phyloP scores from a whole-genome alignment of 2,888 invertebrate genomes.

The Drosophila picticornis region DNA sequence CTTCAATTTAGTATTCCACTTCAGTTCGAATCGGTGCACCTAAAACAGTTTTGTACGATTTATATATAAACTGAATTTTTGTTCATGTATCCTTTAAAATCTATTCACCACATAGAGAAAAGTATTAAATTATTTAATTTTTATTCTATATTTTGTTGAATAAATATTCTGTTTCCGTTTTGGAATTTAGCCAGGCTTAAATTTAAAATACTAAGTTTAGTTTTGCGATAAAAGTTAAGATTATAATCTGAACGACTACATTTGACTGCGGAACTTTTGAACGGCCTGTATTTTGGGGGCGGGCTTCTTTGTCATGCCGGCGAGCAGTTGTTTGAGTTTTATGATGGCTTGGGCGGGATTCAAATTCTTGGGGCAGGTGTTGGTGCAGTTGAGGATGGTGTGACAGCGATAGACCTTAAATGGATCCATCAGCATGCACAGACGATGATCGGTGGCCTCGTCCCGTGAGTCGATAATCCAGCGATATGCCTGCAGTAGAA shows the following conservation, averaged over 20 bases:
- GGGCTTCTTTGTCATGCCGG: slow-evolving; percentile 92
- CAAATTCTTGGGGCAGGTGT: slow-evolving; percentile 97
- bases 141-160: not conserved
- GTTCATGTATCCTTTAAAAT: not conserved
- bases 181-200: not conserved
- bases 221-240: not conserved
- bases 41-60: not conserved
- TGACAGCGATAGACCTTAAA: slow-evolving; percentile 97
- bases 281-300: slow-evolving; percentile 90
- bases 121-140: not conserved
- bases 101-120: not conserved
- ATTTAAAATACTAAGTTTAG: not conserved
- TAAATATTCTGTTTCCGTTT: not conserved
- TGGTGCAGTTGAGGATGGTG: slow-evolving; percentile 98
- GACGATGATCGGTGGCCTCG: slow-evolving; percentile 90
- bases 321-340: slow-evolving; percentile 95
- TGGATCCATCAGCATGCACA: slow-evolving; percentile 92
- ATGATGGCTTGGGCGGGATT: slow-evolving; percentile 98
- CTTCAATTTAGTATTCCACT: not conserved
- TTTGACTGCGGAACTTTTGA: slow-evolving; percentile 85
- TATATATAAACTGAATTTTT: not conserved
- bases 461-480: slow-evolving; percentile 99
- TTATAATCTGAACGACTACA: not conserved
- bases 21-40: not conserved
- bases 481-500: slow-evolving; percentile 98